Evolutionary conservation across 2,888 invertebrate species (phyloP).

Genomic region (Beris chalybata): DNA sequence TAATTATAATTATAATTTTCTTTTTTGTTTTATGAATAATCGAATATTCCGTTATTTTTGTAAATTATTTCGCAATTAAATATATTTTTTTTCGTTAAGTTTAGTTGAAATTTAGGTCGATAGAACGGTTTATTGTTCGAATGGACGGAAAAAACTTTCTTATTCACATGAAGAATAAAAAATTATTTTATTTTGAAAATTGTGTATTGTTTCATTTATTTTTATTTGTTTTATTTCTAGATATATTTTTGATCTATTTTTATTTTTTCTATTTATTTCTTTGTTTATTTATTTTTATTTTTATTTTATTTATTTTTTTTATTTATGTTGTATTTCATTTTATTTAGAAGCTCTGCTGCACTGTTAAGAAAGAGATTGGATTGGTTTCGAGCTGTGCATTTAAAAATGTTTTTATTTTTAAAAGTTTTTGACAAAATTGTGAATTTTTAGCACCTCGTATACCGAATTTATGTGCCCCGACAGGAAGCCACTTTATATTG

Average conservation of each 20-base stretch:
- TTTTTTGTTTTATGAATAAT: constrained; percentile 15
- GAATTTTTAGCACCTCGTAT: too few relatives aligned
- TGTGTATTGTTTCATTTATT: constrained; percentile 11
- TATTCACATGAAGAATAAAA: not conserved
- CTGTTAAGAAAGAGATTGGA: too few relatives aligned
- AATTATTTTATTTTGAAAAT: constrained; percentile 10
- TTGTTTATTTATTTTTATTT: constrained; percentile 14
- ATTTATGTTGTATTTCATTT: too few relatives aligned
- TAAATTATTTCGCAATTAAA: constrained; percentile 12
- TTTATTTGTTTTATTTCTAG: not conserved
- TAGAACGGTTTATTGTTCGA: constrained; percentile 1
- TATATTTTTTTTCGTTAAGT: not conserved
- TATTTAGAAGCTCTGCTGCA: too few relatives aligned
- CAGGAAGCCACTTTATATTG: too few relatives aligned
- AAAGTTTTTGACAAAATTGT: too few relatives aligned
- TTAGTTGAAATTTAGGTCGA: constrained; percentile 1
- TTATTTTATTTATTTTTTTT: constrained; percentile 17
- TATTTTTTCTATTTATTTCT: constrained; percentile 7
- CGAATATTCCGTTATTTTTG: constrained; percentile 16
- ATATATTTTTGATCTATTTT: too few relatives aligned
- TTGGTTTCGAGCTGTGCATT: too few relatives aligned
- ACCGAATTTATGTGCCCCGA: too few relatives aligned
- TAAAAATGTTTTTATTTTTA: too few relatives aligned
- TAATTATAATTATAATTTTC: constrained; percentile 14
- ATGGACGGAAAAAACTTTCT: not conserved